These are phyloP conservation scores for Agrilus planipennis DNA, from an alignment of 1,140 invertebrate genomes.

Conservation along the genomic window DNA sequence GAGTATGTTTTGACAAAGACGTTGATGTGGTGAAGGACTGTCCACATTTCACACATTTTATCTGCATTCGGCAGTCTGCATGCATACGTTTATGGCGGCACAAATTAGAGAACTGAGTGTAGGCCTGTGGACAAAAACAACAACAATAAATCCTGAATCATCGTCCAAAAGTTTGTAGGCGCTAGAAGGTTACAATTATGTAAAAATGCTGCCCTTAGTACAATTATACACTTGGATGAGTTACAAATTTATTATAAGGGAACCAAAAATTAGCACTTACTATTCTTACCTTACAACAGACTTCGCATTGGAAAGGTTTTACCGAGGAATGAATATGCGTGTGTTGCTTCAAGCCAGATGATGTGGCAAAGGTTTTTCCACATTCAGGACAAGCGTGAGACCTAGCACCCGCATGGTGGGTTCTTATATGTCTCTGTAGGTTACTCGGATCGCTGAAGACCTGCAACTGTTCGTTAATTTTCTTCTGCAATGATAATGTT, in stretches of 20 bases:
- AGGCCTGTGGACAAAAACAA: slow-evolving; percentile 47
- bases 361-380: slow-evolving; percentile 96
- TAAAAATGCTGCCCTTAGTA: background rate
- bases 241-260: background rate
- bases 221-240: background rate
- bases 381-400: slow-evolving; percentile 95
- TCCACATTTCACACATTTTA: slow-evolving; percentile 85
- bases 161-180: background rate
- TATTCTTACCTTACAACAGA: slow-evolving; percentile 59
- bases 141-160: background rate
- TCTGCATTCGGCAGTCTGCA: slow-evolving; percentile 74
- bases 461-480: slow-evolving; percentile 40
- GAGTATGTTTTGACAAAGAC: slow-evolving; percentile 70
- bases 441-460: slow-evolving; percentile 92
- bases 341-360: slow-evolving; percentile 96
- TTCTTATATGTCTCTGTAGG: slow-evolving; percentile 89
- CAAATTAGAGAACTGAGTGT: slow-evolving; percentile 99
- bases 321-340: slow-evolving; percentile 98
- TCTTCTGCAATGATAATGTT: background rate
- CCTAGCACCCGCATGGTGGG: slow-evolving; percentile 82
- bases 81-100: slow-evolving; percentile 99
- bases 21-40: slow-evolving; percentile 83
- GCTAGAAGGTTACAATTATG: background rate
- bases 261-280: background rate
- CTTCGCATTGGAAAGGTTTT: slow-evolving; percentile 95